phyloP scores from a whole-genome alignment of 2,113 vertebrate species.

The Geothlypis trichas region DNA sequence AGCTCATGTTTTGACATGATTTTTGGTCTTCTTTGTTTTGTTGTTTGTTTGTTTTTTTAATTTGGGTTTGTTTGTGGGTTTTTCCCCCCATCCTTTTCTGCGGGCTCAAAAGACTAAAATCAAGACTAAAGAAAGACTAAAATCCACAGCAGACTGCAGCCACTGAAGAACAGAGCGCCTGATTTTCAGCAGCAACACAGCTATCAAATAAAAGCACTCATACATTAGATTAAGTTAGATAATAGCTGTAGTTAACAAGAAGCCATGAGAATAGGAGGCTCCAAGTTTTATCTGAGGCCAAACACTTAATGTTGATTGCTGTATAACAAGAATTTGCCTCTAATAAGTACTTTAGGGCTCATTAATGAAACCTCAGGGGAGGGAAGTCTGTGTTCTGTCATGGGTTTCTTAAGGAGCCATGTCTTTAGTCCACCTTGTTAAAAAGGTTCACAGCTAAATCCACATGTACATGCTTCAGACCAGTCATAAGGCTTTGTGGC shows the following conservation, averaged over 20 bases:
- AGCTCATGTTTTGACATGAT: background rate
- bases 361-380: background rate
- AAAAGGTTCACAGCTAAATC: background rate
- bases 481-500: background rate
- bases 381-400: background rate
- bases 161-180: background rate
- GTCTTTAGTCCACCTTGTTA: background rate
- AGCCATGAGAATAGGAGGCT: background rate
- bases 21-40: background rate
- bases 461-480: background rate
- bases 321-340: background rate
- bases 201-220: background rate
- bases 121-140: background rate
- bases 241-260: background rate
- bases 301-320: background rate
- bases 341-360: background rate
- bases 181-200: background rate
- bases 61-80: background rate
- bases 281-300: background rate
- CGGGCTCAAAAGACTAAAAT: background rate
- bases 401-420: background rate
- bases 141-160: background rate
- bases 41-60: rapidly evolving
- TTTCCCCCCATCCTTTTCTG: background rate
- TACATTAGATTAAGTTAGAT: background rate